A percentile compares a stretch with the other conserved stretches of the same genome.
These are phyloP conservation scores for Brachionus manjavacas DNA, from an alignment of 1,140 invertebrate genomes.

Conservation along the genomic window DNA sequence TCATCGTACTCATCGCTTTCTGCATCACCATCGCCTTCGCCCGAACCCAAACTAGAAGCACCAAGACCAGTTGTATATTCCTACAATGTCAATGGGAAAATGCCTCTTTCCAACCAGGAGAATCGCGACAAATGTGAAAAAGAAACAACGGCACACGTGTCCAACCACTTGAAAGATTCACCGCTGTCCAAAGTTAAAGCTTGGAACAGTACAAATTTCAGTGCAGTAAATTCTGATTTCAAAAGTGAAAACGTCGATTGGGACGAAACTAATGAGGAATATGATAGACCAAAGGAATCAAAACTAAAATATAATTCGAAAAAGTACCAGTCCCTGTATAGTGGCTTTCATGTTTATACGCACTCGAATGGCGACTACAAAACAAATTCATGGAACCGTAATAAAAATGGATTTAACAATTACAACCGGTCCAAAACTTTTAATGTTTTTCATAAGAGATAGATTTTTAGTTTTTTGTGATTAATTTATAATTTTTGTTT, in stretches of 20 bases:
- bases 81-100: not conserved
- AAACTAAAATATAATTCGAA: constrained; percentile 4
- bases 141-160: not conserved
- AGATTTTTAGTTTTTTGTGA: not conserved
- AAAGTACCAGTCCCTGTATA: constrained; percentile 23
- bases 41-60: not conserved
- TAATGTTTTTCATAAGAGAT: constrained; percentile 35
- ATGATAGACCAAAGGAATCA: constrained; percentile 3
- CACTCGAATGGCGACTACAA: not conserved
- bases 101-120: not conserved
- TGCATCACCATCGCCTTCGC: constrained; percentile 14
- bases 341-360: constrained; percentile 26
- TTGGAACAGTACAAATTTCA: not conserved
- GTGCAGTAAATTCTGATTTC: not conserved
- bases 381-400: not conserved
- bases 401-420: constrained; percentile 5
- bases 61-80: not conserved
- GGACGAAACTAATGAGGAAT: constrained; percentile 1
- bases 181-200: not conserved
- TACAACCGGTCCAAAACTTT: constrained; percentile 1
- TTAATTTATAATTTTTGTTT: not conserved
- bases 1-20: not conserved
- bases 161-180: not conserved
- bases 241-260: not conserved
- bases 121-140: not conserved